Evolutionary conservation across 2,113 vertebrate species (phyloP), one percentile per base, ranked within the genome.

Genomic region (Halichoeres trimaculatus): DNA sequence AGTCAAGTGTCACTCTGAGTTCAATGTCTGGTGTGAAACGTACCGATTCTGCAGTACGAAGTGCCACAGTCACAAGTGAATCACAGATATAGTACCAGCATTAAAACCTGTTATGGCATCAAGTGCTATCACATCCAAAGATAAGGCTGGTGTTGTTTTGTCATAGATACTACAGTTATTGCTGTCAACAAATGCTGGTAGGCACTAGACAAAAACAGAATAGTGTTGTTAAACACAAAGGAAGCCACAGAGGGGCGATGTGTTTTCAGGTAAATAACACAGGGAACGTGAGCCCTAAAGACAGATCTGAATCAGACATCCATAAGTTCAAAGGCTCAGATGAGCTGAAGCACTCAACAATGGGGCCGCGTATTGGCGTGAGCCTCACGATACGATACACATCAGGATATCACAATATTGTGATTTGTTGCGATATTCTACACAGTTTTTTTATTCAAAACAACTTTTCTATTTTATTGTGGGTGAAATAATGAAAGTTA

Each of bases 1-100:
- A 78, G 48, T 61, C 67, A 70, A 62, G 51, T 64, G 45, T 53
- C 57, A 47, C 30, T 19, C 24, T 16, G 60, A 80, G 60, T n/a
- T 55, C 12, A 57, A 50, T 14, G 41, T 74, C 53, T 36, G n/a
- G 48, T 48, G 16, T 24, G 47, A 73, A 58, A 59, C 9, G 53
- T 14, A 50, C 50, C 34, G 10, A 62, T 53, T 70, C 24, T 45
- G 43, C 20, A 45, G 26, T n/a, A 14, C 3, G 30, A 1, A 48
- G n/a, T n/a, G 60, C 38, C 16, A n/a, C 8, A 10, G 40, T 53
- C 34, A 38, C 35, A 50, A 23, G 11, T 19, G 40, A 34, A 69
- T 30, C 20, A 53, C 30, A 60, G 70, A 57, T 13, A 57, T 10
- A 36, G 20, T 19, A 17, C n/a, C 1, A 17, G 7, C 14, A 16